Evolutionary conservation across 2,113 vertebrate genomes (phyloP).

Genomic region (Brachionichthys hirsutus): DNA sequence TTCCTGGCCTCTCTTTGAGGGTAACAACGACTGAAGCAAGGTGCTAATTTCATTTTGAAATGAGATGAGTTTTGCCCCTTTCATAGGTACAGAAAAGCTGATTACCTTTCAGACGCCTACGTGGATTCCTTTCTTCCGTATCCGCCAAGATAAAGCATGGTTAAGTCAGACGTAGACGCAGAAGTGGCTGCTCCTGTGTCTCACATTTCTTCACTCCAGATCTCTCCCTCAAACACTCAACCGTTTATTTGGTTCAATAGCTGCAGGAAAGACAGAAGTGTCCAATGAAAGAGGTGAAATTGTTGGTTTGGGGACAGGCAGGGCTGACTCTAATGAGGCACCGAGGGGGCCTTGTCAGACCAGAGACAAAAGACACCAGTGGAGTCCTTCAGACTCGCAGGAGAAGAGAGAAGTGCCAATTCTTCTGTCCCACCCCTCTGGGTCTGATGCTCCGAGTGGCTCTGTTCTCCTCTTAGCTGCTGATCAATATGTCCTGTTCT

Average conservation of each 20-base stretch:
- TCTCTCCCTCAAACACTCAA: slow-evolving; percentile 19
- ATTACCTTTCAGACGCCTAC: slow-evolving; percentile 46
- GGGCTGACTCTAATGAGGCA: slow-evolving; percentile 60
- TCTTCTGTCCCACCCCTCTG: slow-evolving; percentile 55
- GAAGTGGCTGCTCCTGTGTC: slow-evolving; percentile 5
- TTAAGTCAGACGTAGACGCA: too few relatives aligned
- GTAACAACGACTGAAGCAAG: slow-evolving; percentile 65
- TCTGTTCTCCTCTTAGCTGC: slow-evolving; percentile 63
- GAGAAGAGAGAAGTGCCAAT: slow-evolving; percentile 49
- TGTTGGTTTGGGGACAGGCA: slow-evolving; percentile 25
- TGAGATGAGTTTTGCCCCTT: slow-evolving; percentile 44
- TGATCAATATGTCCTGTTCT: slow-evolving; percentile 67
- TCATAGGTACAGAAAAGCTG: slow-evolving; percentile 45
- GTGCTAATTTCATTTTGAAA: slow-evolving; percentile 56
- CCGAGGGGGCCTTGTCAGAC: slow-evolving; percentile 54
- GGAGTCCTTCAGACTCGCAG: slow-evolving; percentile 50
- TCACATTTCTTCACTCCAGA: slow-evolving; percentile 29
- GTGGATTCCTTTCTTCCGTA: slow-evolving; percentile 33
- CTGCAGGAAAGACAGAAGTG: slow-evolving; percentile 19
- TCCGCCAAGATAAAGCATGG: slow-evolving; percentile 36
- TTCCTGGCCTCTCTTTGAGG: slow-evolving; percentile 58
- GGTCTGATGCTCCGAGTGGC: slow-evolving; percentile 54
- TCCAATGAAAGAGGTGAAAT: slow-evolving; percentile 41
- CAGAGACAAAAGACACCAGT: slow-evolving; percentile 59
- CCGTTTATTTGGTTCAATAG: slow-evolving; percentile 23